Evolutionary conservation across 2,113 vertebrate genomes (phyloP).

Genomic region (Oreochromis tanganicae): DNA sequence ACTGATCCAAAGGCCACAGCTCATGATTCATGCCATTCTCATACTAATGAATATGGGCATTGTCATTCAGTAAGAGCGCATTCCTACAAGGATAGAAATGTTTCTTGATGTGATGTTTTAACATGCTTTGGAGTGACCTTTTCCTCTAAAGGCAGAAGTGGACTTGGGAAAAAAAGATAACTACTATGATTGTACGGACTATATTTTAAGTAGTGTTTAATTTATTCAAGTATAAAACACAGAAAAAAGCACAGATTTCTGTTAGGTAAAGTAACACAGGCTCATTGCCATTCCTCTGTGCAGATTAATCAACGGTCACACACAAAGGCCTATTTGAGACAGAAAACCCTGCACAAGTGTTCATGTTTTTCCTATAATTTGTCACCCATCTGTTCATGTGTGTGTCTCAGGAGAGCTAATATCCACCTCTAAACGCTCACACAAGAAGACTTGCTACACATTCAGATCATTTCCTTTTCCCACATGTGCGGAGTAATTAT

Average conservation of each 20-base stretch:
- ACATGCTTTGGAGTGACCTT: background rate
- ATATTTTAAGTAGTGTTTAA: background rate
- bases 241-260: background rate
- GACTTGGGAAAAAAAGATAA: background rate
- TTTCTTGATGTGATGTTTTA: background rate
- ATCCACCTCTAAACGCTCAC: background rate
- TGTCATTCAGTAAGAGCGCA: background rate
- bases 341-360: background rate
- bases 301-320: background rate
- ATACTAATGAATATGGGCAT: background rate
- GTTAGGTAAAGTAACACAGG: background rate
- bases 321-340: background rate
- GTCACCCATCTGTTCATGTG: background rate
- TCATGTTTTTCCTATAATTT: background rate
- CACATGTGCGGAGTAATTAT: conserved; percentile 22
- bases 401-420: background rate
- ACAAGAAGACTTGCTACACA: background rate
- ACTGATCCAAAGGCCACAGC: background rate
- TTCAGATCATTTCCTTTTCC: background rate
- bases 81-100: background rate
- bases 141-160: background rate
- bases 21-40: background rate
- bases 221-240: background rate
- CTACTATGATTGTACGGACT: background rate
- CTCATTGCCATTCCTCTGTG: background rate